Evolutionary conservation across 2,888 invertebrate genomes (phyloP), one percentile per base, ranked within the genome.

Genomic region (Nephrocerus scutellatus): DNA sequence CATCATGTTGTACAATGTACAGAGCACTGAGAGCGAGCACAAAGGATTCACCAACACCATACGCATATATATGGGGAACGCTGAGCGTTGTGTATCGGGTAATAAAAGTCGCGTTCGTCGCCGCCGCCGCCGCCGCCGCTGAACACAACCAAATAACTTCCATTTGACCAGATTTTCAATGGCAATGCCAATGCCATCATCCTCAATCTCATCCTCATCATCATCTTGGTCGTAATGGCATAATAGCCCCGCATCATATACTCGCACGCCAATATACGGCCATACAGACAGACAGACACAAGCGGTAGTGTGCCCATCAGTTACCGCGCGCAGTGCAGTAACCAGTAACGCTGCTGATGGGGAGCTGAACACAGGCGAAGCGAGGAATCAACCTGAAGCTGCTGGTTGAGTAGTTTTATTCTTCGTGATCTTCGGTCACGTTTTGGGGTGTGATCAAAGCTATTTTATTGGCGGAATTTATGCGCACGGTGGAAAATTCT

Each of bases 401-500:
- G n/a, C n/a, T n/a, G n/a, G n/a, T n/a, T n/a, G n/a, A n/a, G 22
- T 34, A 8, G n/a, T 9, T 15, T 35, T 34, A 37, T 39, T 41
- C 41, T 46, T 58, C 60, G 60, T 60, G 60, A 60, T 59, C 54
- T 50, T 44, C 47, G 52, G 57, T 60, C 60, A 60, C 60, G 60
- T 60, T 60, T 60, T 52, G 56, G 60, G 60, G 60, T 60, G 60
- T 60, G 60, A 60, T 60, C 60, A 54, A 52, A 56, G 57, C 58
- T 57, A 57, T 56, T 59, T 60, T 60, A 59, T 60, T 60, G 58
- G 57, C 51, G 54, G 55, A 59, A 58, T 60, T 57, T 56, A 56
- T 60, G 50, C 49, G 48, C 40, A 42, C 40, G 44, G 42, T 46
- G 44, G 43, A 39, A 46, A 44, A 44, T 46, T 46, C 44, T n/a